Evolutionary conservation across 1,140 invertebrate genomes (phyloP).

Genomic region (Medauroidea extradentata): DNA sequence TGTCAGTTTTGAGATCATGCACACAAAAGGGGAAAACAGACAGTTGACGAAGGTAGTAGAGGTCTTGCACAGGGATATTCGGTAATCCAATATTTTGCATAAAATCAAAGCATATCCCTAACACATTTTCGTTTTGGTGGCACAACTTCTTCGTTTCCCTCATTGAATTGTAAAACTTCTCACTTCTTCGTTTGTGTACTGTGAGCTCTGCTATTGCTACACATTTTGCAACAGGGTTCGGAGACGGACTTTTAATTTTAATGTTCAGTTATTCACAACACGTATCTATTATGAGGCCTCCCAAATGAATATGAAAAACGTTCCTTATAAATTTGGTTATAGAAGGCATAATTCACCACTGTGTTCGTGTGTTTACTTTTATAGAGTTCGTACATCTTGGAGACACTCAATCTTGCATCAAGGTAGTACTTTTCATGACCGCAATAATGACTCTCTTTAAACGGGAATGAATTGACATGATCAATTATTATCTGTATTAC

Average conservation of each 20-base stretch:
- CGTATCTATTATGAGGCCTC: too few species aligned
- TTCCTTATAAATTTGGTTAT: too few species aligned
- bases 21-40: slow-evolving; percentile 6
- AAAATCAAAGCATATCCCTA: neutral
- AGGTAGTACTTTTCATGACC: too few species aligned
- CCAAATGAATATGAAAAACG: too few species aligned
- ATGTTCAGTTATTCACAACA: neutral
- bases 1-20: slow-evolving; percentile 2
- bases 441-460: too few species aligned
- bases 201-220: slow-evolving; percentile 4
- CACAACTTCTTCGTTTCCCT: neutral
- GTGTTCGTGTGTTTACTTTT: too few species aligned
- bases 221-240: neutral
- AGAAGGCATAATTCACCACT: too few species aligned
- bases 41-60: slow-evolving; percentile 2
- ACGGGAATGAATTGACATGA: too few species aligned
- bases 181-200: slow-evolving; percentile 3
- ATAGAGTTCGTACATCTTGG: too few species aligned
- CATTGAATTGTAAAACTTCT: slow-evolving; percentile 1
- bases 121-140: neutral
- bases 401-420: too few species aligned
- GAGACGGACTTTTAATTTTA: slow-evolving; percentile 1
- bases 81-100: slow-evolving; percentile 9
- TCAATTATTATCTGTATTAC: too few species aligned
- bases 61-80: slow-evolving; percentile 4